Evolutionary conservation across 2,888 invertebrate genomes (phyloP).

Genomic region (Athripsodes cinereus): DNA sequence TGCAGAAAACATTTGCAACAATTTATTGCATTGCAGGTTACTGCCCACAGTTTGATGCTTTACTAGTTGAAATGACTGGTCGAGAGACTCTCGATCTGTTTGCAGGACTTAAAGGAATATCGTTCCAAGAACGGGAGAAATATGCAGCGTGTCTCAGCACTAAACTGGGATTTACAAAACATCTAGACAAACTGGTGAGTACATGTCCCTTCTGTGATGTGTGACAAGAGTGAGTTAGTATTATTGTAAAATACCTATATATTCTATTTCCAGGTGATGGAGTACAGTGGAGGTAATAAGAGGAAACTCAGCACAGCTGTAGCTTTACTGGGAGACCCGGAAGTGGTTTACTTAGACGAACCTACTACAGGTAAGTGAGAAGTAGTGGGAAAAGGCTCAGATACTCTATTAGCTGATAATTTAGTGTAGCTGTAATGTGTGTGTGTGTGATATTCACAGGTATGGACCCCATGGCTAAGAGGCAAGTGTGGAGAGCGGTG

Average conservation of each 20-base stretch:
- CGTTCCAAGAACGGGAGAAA: constrained; percentile 34
- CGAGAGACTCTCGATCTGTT: constrained; percentile 63
- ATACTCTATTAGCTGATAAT: too few species aligned
- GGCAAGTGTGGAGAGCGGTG: constrained; percentile 75
- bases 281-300: constrained; percentile 69
- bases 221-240: too few species aligned
- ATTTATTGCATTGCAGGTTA: constrained; percentile 48
- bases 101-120: constrained; percentile 58
- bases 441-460: too few species aligned
- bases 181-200: constrained; percentile 52
- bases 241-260: too few species aligned
- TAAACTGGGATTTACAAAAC: constrained; percentile 54
- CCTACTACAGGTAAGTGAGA: constrained; percentile 49
- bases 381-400: background rate
- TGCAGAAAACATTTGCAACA: too few species aligned
- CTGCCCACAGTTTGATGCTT: constrained; percentile 72
- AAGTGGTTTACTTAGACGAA: constrained; percentile 64
- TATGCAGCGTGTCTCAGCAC: constrained; percentile 44
- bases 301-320: constrained; percentile 68
- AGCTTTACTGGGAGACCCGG: constrained; percentile 62
- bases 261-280: constrained; percentile 39
- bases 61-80: constrained; percentile 65
- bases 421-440: too few species aligned
- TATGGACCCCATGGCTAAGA: constrained; percentile 74
- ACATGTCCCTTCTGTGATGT: background rate